Conservation (phyloP, 2,888 invertebrate genomes). For the Harpalus rubripes region DNA sequence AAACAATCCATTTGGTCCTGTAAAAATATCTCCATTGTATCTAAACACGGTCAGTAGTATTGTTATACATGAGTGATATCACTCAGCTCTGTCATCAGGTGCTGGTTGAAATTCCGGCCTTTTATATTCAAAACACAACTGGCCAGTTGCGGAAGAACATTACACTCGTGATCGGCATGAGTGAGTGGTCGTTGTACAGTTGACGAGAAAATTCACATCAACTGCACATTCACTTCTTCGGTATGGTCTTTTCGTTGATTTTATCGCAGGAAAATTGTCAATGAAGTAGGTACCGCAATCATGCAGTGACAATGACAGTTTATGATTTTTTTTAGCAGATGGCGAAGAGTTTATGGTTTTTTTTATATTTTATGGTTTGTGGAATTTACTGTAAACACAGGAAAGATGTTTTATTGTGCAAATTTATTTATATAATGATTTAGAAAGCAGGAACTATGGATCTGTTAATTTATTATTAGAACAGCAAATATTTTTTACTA, state of each 20-base stretch:
- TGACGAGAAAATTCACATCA: constrained; percentile 45
- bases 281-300: neutral
- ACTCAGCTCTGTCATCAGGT: constrained; percentile 42
- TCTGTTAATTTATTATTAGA: neutral
- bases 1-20: neutral
- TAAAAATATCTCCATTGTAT: constrained; percentile 21
- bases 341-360: neutral
- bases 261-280: neutral
- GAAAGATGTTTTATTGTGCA: neutral
- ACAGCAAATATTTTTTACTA: neutral
- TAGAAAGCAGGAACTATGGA: neutral
- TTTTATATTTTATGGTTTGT: neutral
- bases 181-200: constrained; percentile 58
- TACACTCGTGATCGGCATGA: constrained; percentile 60
- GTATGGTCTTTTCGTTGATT: neutral
- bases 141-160: constrained; percentile 59
- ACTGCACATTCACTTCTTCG: constrained; percentile 6
- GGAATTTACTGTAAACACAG: neutral
- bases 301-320: neutral
- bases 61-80: constrained; percentile 42
- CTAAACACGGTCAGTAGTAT: constrained; percentile 58
- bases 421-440: neutral
- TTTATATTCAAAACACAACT: constrained; percentile 37
- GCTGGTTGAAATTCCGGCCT: constrained; percentile 20
- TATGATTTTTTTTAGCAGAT: neutral